Percentiles rank a stretch among this genome's conserved stretches.
These are phyloP conservation scores for Acestrorhynchus altus DNA, from an alignment of 2,797 vertebrate genomes.

Conservation along the genomic window DNA sequence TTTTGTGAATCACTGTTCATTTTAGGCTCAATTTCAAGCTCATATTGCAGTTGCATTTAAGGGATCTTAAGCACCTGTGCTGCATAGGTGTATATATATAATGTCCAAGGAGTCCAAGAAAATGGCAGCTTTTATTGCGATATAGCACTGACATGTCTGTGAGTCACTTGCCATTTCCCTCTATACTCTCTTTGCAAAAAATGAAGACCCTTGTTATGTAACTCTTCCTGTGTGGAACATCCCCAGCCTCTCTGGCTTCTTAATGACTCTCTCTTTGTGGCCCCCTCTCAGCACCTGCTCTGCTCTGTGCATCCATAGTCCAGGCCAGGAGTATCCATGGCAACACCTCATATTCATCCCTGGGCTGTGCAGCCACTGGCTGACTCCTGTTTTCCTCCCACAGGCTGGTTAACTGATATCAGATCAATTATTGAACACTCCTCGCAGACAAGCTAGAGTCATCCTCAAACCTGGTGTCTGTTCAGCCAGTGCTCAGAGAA, in stretches of 20 bases:
- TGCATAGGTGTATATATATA: no score
- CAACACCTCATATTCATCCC: constrained; percentile 78
- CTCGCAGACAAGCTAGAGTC: constrained; percentile 40
- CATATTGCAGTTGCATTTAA: no score
- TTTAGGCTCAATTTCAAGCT: no score
- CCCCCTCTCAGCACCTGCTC: constrained; percentile 76
- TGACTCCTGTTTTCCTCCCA: constrained; percentile 64
- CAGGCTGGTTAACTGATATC: constrained; percentile 63
- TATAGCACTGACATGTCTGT: no score
- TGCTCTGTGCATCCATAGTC: constrained; percentile 56
- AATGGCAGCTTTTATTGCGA: no score
- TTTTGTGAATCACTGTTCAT: no score
- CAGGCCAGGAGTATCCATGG: constrained; percentile 70
- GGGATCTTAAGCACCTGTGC: no score
- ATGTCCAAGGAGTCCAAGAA: no score
- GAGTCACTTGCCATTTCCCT: neutral
- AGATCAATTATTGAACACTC: constrained; percentile 74
- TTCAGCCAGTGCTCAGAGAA: constrained; percentile 25
- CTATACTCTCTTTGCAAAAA: neutral
- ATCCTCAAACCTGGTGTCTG: constrained; percentile 32
- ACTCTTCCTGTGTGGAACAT: constrained; percentile 53
- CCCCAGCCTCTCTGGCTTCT: constrained; percentile 71
- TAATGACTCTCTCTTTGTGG: constrained; percentile 78
- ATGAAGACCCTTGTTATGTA: constrained; percentile 39
- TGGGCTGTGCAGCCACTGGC: constrained; percentile 64